Evolutionary conservation across 1,140 invertebrate species (phyloP), one percentile per base, ranked within the genome.

Genomic region (Dinoponera quadriceps): DNA sequence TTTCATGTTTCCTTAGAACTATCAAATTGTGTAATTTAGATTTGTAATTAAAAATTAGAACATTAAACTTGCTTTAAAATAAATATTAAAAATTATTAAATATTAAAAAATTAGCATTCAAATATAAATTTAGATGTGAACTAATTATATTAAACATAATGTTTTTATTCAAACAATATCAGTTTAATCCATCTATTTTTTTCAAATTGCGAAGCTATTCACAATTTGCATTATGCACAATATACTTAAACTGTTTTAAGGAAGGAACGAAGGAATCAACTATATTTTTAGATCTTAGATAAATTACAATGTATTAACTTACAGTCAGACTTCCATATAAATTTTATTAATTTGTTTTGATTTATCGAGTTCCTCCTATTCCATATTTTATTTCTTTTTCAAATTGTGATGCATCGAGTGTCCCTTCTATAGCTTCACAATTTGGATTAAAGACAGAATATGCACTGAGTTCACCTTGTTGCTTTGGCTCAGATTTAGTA

Each of bases 381-480:
- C 97, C 97, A 93, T 95, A 97, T 68, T 95, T 92, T 75, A 99
- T 96, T 94, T 99, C 96, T 88, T 95, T 96, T 91, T 99, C 98
- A 92, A 99, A 97, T 90, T 99, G 98, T 92, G 99, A 98, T n/a
- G 98, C 97, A 83, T 98, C 98, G 2, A 99, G 94, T 1, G 98
- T 98, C 18, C 99, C 99, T 88, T 99, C 97, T 83, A 99, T 97
- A 69, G 97, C 96, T 92, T 98, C 96, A 94, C 98, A 99, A 90
- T 99, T 96, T 84, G 97, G 96, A 96, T 99, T 99, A 92, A 99
- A 99, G 0, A 99, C 99, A 73, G 98, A 99, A 93, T 99, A 99
- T 0, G 99, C 98, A 94, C 98, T 99, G 0, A 97, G 92, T 95
- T 98, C 98, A 49, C 96, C 96, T 59, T 92, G 93, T 74, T 95